phyloP scores from a whole-genome alignment of 2,888 invertebrate genomes.

The Latrodectus hesperus region DNA sequence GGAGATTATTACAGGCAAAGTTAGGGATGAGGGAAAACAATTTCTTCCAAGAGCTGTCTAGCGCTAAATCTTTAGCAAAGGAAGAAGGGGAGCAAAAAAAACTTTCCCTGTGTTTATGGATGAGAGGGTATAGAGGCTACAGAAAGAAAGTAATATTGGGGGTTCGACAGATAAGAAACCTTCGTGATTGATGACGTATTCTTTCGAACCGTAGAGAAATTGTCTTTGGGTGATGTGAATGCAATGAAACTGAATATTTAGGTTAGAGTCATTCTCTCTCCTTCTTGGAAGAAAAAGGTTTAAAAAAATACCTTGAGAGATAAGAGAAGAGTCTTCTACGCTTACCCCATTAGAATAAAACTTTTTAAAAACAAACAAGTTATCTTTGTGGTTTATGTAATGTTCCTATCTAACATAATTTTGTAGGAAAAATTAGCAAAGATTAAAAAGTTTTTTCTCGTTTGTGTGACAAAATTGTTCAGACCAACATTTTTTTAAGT shows the following conservation, averaged over 20 bases:
- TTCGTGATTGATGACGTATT: constrained; percentile 47
- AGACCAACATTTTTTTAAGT: too few relatives aligned
- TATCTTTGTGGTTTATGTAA: too few relatives aligned
- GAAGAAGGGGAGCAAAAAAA: constrained; percentile 15
- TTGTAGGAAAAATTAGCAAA: too few relatives aligned
- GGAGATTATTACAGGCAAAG: constrained; percentile 14
- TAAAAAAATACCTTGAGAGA: neutral
- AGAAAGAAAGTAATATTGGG: constrained; percentile 48
- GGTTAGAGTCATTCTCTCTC: constrained; percentile 13
- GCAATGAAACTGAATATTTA: constrained; percentile 22
- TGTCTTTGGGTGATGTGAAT: constrained; percentile 36
- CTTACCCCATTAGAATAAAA: neutral
- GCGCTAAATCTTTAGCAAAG: neutral
- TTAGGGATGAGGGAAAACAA: constrained; percentile 10
- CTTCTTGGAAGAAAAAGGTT: neutral
- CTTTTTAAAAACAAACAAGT: too few relatives aligned
- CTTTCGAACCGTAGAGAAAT: constrained; percentile 38
- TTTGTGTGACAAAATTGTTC: too few relatives aligned
- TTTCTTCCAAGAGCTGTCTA: constrained; percentile 1
- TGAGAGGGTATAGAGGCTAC: constrained; percentile 23
- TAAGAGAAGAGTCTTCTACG: neutral
- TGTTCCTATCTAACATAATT: too few relatives aligned
- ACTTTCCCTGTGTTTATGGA: constrained; percentile 42
- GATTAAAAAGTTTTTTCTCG: too few relatives aligned
- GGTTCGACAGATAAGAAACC: constrained; percentile 58